A percentile compares a stretch with the other conserved stretches of the same genome.
phyloP scores from a whole-genome alignment of 2,888 invertebrate species.

The Agapostemon virescens region DNA sequence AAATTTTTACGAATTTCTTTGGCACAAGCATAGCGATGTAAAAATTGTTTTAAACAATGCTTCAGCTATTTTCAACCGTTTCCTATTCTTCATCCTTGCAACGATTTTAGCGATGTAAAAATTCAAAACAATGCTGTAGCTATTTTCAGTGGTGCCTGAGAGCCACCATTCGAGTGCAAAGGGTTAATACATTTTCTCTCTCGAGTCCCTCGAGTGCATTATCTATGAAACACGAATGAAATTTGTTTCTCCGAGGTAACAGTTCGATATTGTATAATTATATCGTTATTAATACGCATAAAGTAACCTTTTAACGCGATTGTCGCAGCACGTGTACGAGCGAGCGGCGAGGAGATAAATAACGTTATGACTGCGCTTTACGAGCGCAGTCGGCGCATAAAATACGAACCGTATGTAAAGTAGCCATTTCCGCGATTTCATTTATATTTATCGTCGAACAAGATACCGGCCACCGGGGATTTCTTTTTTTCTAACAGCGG shows the following conservation, averaged over 20 bases:
- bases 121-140: too few relatives aligned
- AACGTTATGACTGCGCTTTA: background rate
- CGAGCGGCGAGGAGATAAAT: background rate
- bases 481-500: background rate
- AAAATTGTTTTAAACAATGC: too few relatives aligned
- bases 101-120: too few relatives aligned
- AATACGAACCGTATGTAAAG: background rate
- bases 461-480: background rate
- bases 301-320: background rate
- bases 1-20: too few relatives aligned
- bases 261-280: background rate
- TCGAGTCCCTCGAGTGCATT: background rate
- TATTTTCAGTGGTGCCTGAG: too few relatives aligned
- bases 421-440: background rate
- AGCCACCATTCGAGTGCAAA: too few relatives aligned
- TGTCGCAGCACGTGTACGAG: background rate
- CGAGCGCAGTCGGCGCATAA: background rate
- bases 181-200: too few relatives aligned
- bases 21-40: too few relatives aligned
- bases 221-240: background rate
- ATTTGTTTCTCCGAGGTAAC: background rate
- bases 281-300: background rate
- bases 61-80: too few relatives aligned
- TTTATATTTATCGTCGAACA: slow-evolving; percentile 1
- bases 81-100: too few relatives aligned